Base-by-base conservation (phyloP, 2,113 vertebrate genomes). In the Platysteira castanea region DNA sequence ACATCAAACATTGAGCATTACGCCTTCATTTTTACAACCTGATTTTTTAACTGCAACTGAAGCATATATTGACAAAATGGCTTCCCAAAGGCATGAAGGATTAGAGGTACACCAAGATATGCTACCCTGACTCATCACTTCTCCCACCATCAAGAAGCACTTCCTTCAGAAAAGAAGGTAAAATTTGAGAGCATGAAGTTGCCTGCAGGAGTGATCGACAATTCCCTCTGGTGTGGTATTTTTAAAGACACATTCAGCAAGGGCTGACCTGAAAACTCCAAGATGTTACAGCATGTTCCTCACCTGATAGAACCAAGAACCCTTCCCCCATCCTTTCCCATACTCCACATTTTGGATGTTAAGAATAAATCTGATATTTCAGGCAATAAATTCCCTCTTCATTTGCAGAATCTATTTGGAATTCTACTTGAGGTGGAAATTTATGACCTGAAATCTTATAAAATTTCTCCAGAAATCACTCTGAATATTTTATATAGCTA, bases 401-500 rank as follows among this genome's bases (percentile, higher is more conserved):
- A 1, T 73, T 71, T 24, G 31, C 59, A 87, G 44, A 84, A 85
- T 59, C 94, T 91, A 80, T 70, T 86, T n/a, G 14, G 56, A 83
- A 87, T 88, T 95, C 84, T 81, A 81, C 35, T 13, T 57, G 39
- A 84, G 46, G 52, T 75, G 52, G 85, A 74, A 90, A 89, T 95
- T 96, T 87, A 95, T 78, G 75, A 96, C 79, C 70, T 70, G 70
- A 96, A 94, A 75, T 52, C 42, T 88, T 11, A 5, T 93, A 80
- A 95, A 90, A 61, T 49, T 73, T 67, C 67, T 76, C 63, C 52
- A 67, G 53, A 95, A 89, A 95, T 92, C 85, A 83, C 59, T 84
- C 63, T 57, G 82, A 78, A 69, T 87, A 85, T 87, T 91, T 94
- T 87, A 93, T 33, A 39, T 4, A 56, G 78, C 69, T 89, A 70